phyloP scores from a whole-genome alignment of 1,140 invertebrate genomes.

The Tetragnatha versicolor region DNA sequence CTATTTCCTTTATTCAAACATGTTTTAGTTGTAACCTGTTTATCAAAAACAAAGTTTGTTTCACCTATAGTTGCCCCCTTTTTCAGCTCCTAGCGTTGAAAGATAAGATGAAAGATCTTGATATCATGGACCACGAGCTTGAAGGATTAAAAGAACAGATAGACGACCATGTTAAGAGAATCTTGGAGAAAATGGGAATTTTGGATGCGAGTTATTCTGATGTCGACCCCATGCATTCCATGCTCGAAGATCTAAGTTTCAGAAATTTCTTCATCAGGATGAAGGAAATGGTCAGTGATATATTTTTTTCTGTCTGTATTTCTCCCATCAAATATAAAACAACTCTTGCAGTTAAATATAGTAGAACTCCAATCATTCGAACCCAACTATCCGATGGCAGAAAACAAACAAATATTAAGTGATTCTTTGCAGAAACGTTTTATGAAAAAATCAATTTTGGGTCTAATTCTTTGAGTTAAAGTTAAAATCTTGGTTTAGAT shows the following conservation, averaged over 20 bases:
- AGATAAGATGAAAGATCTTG: background rate
- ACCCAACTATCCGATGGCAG: too few relatives aligned
- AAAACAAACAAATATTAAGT: too few relatives aligned
- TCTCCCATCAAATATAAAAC: background rate
- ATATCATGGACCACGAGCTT: background rate
- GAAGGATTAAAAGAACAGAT: background rate
- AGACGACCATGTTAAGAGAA: background rate
- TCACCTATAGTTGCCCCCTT: background rate
- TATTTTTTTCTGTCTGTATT: background rate
- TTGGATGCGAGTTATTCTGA: background rate
- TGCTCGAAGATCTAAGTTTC: slow-evolving; percentile 3
- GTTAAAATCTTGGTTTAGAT: too few relatives aligned
- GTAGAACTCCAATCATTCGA: too few relatives aligned
- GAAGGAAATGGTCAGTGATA: background rate
- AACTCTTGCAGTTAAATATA: background rate
- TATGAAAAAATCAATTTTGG: too few relatives aligned
- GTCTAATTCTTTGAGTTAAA: too few relatives aligned
- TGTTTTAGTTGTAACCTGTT: too few relatives aligned
- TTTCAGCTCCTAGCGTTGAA: background rate
- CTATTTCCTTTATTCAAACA: too few relatives aligned
- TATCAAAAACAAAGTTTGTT: too few relatives aligned
- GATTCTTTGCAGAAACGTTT: too few relatives aligned
- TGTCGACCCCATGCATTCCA: background rate
- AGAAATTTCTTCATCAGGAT: slow-evolving; percentile 1
- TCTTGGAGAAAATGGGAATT: background rate